Percentiles rank a stretch among this genome's conserved stretches.
Conservation (phyloP, 2,797 vertebrate genomes). For the Mormyrus proboscirostris region DNA sequence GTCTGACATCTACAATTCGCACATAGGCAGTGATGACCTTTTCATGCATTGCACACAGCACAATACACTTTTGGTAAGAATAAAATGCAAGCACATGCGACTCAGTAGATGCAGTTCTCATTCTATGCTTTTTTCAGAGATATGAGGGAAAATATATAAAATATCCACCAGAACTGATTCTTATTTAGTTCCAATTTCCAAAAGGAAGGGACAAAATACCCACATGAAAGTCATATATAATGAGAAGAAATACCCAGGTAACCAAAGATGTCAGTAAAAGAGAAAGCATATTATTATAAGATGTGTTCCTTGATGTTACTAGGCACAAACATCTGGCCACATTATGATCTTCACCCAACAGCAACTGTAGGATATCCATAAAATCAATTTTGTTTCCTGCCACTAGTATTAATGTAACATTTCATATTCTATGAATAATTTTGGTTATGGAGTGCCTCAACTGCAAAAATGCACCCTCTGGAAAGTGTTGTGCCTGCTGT, state of each 20-base stretch:
- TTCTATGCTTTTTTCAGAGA: not conserved
- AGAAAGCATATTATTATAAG: not conserved
- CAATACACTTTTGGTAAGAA: not conserved
- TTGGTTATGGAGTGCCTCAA: not conserved
- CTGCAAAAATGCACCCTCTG: not conserved
- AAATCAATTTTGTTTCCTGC: not conserved
- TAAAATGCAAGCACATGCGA: not conserved
- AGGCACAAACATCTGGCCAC: not conserved
- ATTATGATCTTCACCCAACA: not conserved
- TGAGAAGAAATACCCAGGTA: not conserved
- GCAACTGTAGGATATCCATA: not conserved
- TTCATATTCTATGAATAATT: constrained; percentile 3
- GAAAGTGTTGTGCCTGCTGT: not conserved
- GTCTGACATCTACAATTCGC: not conserved
- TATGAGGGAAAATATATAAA: not conserved
- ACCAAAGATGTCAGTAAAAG: not conserved
- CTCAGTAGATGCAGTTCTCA: not conserved
- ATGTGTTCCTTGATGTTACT: not conserved
- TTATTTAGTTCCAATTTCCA: not conserved
- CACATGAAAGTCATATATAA: not conserved
- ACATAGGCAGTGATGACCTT: not conserved
- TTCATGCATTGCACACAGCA: not conserved
- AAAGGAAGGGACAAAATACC: not conserved
- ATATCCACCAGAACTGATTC: not conserved
- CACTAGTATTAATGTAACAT: not conserved